phyloP scores from a whole-genome alignment of 2,888 invertebrate genomes.

The Drosophila histrio region DNA sequence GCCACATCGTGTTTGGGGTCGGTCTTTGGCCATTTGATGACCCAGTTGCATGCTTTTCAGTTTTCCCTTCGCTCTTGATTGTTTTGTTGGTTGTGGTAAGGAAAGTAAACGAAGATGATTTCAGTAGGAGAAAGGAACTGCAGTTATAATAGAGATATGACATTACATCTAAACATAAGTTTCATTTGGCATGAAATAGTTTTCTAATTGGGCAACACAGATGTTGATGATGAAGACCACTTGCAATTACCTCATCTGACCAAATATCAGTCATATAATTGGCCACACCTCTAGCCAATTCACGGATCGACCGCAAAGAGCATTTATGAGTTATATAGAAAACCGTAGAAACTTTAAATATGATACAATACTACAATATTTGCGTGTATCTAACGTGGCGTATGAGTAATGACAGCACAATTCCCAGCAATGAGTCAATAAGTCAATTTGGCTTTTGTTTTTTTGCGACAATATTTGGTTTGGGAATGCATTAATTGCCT shows the following conservation, averaged over 20 bases:
- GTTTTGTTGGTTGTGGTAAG: conserved; percentile 47
- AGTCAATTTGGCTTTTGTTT: conserved; percentile 34
- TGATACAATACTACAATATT: conserved; percentile 25
- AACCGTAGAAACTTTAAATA: conserved; percentile 57
- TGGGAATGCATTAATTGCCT: conserved; percentile 18
- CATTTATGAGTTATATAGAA: conserved; percentile 32
- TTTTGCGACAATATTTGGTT: conserved; percentile 35
- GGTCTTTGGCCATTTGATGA: conserved; percentile 53
- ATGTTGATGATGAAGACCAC: not conserved
- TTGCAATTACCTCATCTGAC: conserved; percentile 32
- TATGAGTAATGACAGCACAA: conserved; percentile 62
- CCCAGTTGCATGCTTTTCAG: conserved; percentile 62
- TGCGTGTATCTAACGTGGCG: conserved; percentile 45
- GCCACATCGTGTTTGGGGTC: conserved; percentile 71
- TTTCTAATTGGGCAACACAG: conserved; percentile 5
- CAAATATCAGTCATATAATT: conserved; percentile 37
- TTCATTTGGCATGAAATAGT: conserved; percentile 7
- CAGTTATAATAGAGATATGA: not conserved
- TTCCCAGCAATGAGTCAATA: conserved; percentile 14
- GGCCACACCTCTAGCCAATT: conserved; percentile 45
- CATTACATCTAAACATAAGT: not conserved
- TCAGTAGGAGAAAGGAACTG: conserved; percentile 47
- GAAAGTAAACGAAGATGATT: conserved; percentile 62
- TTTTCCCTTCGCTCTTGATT: conserved; percentile 39
- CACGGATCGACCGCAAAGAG: conserved; percentile 39